Conservation (phyloP, 2,888 invertebrate species). For the Agrotis puta region DNA sequence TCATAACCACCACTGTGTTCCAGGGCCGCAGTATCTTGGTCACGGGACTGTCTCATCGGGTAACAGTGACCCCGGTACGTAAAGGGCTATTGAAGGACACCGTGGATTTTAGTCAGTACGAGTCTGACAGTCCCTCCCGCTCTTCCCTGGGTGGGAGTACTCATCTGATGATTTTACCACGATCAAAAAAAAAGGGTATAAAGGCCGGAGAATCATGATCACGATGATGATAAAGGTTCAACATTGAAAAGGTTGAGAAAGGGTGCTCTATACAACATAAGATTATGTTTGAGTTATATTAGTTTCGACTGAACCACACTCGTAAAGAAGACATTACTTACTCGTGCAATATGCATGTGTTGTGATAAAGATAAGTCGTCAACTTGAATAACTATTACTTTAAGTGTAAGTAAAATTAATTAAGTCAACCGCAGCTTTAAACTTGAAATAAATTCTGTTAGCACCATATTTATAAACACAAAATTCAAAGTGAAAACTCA, state of each 20-base stretch:
- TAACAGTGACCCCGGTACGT: no score
- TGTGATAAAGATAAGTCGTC: background rate
- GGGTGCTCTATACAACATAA: background rate
- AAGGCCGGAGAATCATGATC: background rate
- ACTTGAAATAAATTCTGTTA: background rate
- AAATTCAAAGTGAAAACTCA: background rate
- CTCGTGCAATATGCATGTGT: conserved; percentile 32
- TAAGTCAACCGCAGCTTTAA: background rate
- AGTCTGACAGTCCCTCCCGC: no score
- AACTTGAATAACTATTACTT: conserved; percentile 2
- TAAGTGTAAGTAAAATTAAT: background rate
- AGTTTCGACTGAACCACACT: conserved; percentile 29
- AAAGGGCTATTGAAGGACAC: no score
- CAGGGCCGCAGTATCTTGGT: no score
- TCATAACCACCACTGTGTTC: no score
- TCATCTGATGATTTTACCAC: no score
- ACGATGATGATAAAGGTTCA: background rate
- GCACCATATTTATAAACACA: conserved; percentile 2
- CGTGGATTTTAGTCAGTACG: no score
- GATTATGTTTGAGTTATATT: conserved; percentile 17
- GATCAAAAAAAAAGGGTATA: no score
- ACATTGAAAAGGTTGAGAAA: conserved; percentile 1
- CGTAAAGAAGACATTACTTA: conserved; percentile 34
- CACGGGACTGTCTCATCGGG: no score
- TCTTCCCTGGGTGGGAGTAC: no score